Base-by-base conservation (phyloP, 2,113 vertebrate species). In the Mirza zaza region DNA sequence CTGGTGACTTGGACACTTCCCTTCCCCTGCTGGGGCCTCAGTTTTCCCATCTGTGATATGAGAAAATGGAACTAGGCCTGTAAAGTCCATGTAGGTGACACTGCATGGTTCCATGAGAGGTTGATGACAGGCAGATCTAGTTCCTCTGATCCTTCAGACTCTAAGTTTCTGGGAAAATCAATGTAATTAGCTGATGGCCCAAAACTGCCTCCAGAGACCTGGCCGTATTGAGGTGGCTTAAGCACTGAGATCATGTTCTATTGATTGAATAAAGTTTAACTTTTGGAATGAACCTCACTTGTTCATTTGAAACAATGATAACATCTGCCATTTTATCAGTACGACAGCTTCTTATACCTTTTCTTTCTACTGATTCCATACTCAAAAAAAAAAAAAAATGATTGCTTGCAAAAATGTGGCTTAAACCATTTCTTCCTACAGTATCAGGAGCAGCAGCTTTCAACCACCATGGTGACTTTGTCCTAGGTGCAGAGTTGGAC, bases 241-340 rank as follows among this genome's bases (percentile, higher is more conserved):
- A 59, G 63, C 18, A 10, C 80, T 65, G 71, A 94, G 76, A 63
- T 91, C 48, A 23, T 86, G 84, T 83, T 87, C n/a, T 85, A 14
- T 27, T 27, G 57, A 91, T n/a, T 82, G 80, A 97, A 92, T 96
- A 81, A 92, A 97, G 75, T 79, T 79, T 39, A 21, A 15, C 61
- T 87, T 6, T 87, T 73, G n/a, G 59, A 77, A 23, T 39, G 87
- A 84, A 27, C 34, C 34, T 29, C 32, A 13, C 29, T 2, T 61
- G 55, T 77, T 77, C 14, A 71, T 52, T 88, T 76, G 70, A 76
- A 90, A 68, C 27, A 52, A 11, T 8, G 88, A 36, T 45, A 52
- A 79, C 27, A 59, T 29, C 55, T 73, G 34, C 87, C 32, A 2
- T 82, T 91, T 90, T 65, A 71, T 61, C 27, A 20, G 50, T 18